Conservation (phyloP, 2,113 vertebrate species). For the Suricata suricatta region DNA sequence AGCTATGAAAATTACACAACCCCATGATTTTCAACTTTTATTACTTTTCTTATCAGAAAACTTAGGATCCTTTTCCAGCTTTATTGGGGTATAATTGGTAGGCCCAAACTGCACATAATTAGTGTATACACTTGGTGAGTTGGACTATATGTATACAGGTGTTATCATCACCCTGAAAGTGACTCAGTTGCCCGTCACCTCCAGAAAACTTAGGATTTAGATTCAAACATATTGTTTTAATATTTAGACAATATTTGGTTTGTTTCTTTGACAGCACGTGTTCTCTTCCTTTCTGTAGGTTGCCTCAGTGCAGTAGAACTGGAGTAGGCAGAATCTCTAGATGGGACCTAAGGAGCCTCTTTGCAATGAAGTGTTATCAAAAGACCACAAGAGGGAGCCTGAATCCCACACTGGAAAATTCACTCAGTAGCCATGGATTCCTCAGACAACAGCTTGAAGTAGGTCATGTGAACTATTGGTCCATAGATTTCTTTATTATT, state of each 20-base stretch:
- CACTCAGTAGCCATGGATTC: rapidly evolving
- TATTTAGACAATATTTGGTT: background rate
- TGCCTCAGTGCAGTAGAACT: background rate
- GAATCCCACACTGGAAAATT: background rate
- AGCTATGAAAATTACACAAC: background rate
- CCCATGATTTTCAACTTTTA: background rate
- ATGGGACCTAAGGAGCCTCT: background rate
- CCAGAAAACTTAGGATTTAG: background rate
- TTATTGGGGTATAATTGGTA: background rate
- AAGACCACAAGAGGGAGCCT: conserved; percentile 40
- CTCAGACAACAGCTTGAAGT: background rate
- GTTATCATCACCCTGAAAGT: background rate
- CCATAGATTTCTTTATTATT: background rate
- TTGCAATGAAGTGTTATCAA: background rate
- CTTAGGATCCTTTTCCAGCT: background rate
- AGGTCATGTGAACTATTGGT: background rate
- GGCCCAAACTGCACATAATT: background rate
- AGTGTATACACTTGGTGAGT: background rate
- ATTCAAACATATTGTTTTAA: background rate
- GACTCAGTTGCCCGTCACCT: background rate
- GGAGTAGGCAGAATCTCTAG: background rate
- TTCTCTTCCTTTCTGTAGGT: background rate
- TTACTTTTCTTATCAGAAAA: background rate
- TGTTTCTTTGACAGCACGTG: background rate
- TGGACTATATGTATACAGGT: background rate